Evolutionary conservation across 2,113 vertebrate species (phyloP), one percentile per base, ranked within the genome.

Genomic region (Vanacampus margaritifer): DNA sequence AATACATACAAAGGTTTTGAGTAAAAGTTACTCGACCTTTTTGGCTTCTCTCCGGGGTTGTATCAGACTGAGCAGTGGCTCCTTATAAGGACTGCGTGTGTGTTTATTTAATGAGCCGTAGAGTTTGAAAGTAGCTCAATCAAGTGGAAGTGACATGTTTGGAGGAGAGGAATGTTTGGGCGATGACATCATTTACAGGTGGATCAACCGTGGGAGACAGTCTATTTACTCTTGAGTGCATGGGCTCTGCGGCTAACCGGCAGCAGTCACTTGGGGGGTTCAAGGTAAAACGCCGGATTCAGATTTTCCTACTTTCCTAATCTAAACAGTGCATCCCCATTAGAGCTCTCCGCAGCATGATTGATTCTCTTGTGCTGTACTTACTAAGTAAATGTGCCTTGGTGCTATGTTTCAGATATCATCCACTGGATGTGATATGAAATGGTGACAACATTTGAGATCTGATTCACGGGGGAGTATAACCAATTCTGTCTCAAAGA

Each of bases 161-260:
- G 68, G 70, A 76, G 64, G 63, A 74, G 64, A 80, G 63, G 59
- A 65, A 74, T 82, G 72, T 80, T 84, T 83, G 16, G 35, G 21
- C 6, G 58, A 63, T 88, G 72, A 88, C 75, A 72, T 87, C 73
- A 88, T 69, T 53, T 75, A 71, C 87, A 89, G 86, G 82, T 89
- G 82, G 76, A 82, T 81, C 2, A 7, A 24, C 46, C 35, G 13
- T 37, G 61, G 13, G 62, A 68, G 48, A 75, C 45, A 17, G 71
- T 75, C 65, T 81, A 45, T 78, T 79, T 84, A 76, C 67, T 54
- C 64, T 71, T 67, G 54, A 71, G 58, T 67, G 43, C 64, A 59
- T 78, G 50, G 63, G 63, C 35, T 0, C 46, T 58, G 26, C 48
- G 58, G 68, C 69, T 41, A 66, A 75, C 51, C 61, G 68, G 69